Base-by-base conservation (phyloP, 2,888 invertebrate species). In the Calliphora vomitoria region DNA sequence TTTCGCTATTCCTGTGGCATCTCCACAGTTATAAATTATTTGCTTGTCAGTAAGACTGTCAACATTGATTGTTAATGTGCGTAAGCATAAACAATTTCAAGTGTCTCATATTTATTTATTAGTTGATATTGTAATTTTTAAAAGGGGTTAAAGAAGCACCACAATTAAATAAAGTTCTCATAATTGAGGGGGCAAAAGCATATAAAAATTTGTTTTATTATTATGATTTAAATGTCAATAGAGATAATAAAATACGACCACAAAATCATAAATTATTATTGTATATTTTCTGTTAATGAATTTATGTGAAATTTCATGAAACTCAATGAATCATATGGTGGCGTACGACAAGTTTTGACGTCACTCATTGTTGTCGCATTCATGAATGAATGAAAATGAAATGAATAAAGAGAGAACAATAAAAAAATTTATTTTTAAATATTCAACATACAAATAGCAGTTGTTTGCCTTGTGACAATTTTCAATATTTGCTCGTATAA, bases 311-410 rank as follows among this genome's bases (percentile, higher is more conserved):
- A 38, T 64, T 58, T 55, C n/a, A 47, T 47, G 53, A 64, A 71
- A 44, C 25, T 58, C 47, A 75, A 78, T 87, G 87, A 85, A 75
- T 82, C 82, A 87, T 69, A 8, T 1, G 8, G 15, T 79, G 79
- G 87, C 85, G 71, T 79, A 71, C 87, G 75, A 69, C 75, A 83
- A 66, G 35, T 71, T 79, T 84, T 87, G 83, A 87, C 87, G 87
- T 86, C 80, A 86, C 53, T 25, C 58, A 11, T 71, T 79, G 18
- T 50, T 60, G 25, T 58, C 18, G 20, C 8, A 74, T 53, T 62
- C 38, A 58, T 68, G n/a, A 68, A 81, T 62, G 53, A 81, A 80
- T 80, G 25, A 25, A n/a, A n/a, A 25, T n/a, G n/a, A 66, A 69
- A 69, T 68, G 15, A 66, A 66, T 44, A 66, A 72, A 74, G 25